Evolutionary conservation across 1,140 invertebrate genomes (phyloP).

Genomic region (Drosophila teissieri): DNA sequence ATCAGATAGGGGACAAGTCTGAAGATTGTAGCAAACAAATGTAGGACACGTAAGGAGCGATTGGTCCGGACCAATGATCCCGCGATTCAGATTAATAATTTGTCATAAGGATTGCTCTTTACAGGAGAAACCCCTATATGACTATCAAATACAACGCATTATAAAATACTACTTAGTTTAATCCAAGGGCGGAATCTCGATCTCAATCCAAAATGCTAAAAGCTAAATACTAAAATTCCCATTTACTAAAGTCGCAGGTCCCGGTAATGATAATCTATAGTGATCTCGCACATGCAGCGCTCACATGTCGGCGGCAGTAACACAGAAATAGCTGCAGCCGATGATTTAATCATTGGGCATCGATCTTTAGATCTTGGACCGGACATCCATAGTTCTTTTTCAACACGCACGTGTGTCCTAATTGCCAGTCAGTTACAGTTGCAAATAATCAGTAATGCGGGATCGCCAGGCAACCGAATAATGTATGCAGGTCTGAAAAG

Average conservation of each 20-base stretch:
- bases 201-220: too few relatives aligned
- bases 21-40: slow-evolving; percentile 4
- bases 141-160: not conserved
- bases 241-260: not conserved
- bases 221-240: too few relatives aligned
- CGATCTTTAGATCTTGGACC: slow-evolving; percentile 28
- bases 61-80: not conserved
- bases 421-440: slow-evolving; percentile 57
- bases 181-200: too few relatives aligned
- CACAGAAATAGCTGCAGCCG: slow-evolving; percentile 2
- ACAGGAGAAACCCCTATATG: too few relatives aligned
- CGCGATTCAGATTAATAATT: not conserved
- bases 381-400: slow-evolving; percentile 24
- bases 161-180: too few relatives aligned
- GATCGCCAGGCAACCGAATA: slow-evolving; percentile 45
- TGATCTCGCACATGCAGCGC: too few relatives aligned
- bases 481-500: slow-evolving; percentile 5
- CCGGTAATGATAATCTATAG: too few relatives aligned
- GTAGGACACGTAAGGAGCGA: slow-evolving; percentile 15
- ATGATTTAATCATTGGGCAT: slow-evolving; percentile 65
- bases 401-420: slow-evolving; percentile 63
- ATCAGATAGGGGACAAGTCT: slow-evolving; percentile 27
- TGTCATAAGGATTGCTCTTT: too few relatives aligned
- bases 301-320: too few relatives aligned
- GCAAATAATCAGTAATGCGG: slow-evolving; percentile 11